phyloP scores from a whole-genome alignment of 2,113 vertebrate genomes.

The Myiopsitta monachus region DNA sequence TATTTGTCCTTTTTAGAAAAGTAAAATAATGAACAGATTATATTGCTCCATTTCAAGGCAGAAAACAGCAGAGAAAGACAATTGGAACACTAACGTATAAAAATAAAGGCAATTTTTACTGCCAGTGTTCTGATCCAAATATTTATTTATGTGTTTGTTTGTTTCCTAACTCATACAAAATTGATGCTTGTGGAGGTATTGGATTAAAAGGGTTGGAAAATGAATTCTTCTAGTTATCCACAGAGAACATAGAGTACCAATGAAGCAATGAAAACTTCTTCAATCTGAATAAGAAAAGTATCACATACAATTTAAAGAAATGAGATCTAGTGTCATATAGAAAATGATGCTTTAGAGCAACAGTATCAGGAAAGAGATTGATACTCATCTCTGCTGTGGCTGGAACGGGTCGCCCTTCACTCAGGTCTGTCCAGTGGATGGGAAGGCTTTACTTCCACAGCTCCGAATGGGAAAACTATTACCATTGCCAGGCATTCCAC shows the following conservation, averaged over 20 bases:
- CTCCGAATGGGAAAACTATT: not conserved
- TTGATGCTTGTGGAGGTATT: conserved; percentile 1
- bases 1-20: not conserved
- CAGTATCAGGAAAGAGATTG: not conserved
- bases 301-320: not conserved
- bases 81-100: not conserved
- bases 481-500: not conserved
- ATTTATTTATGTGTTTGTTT: conserved; percentile 34
- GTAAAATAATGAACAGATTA: not conserved
- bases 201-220: conserved; percentile 18
- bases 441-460: not conserved
- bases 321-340: not conserved
- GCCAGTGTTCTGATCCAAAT: conserved; percentile 43
- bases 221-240: conserved; percentile 15
- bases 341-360: not conserved
- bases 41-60: not conserved
- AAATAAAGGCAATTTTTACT: conserved; percentile 52
- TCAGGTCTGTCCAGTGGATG: not conserved
- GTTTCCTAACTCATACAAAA: conserved; percentile 52
- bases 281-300: conserved; percentile 11
- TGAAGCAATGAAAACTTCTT: not conserved
- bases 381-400: not conserved
- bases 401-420: not conserved
- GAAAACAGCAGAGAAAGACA: conserved; percentile 9
- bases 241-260: conserved; percentile 14